phyloP scores from a whole-genome alignment of 1,140 invertebrate genomes.

The Bombus sibiricus region DNA sequence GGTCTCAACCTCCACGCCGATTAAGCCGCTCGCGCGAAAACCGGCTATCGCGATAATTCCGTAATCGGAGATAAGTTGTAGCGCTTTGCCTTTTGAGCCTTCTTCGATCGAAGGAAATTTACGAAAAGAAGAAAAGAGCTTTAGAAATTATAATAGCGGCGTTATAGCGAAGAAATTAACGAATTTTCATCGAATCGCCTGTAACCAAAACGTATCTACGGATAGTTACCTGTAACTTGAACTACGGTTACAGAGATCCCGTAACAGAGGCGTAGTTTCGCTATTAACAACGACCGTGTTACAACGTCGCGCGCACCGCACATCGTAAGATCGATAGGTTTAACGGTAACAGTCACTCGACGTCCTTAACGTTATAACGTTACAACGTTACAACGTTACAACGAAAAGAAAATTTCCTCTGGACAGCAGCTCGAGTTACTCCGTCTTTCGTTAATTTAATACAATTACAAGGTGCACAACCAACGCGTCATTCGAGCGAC shows the following conservation, averaged over 20 bases:
- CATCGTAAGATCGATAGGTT: not conserved
- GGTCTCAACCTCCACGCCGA: not conserved
- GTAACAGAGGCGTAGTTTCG: not conserved
- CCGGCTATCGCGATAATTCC: not conserved
- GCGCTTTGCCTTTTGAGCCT: no score
- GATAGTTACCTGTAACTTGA: not conserved
- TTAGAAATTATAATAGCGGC: no score
- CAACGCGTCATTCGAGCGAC: not conserved
- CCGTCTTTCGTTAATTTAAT: no score
- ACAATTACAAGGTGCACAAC: not conserved
- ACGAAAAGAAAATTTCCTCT: not conserved
- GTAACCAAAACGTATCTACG: no score
- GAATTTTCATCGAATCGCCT: not conserved
- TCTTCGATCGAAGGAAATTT: not conserved
- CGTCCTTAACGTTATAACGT: not conserved
- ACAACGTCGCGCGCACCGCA: not conserved
- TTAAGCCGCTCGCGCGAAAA: slow-evolving; percentile 8
- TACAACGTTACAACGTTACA: not conserved
- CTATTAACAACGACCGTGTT: not conserved
- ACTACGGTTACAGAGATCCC: not conserved
- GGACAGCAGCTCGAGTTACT: no score
- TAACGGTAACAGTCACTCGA: not conserved
- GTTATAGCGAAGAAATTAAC: not conserved
- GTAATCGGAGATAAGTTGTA: not conserved
- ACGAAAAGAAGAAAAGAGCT: no score